Evolutionary conservation across 2,797 vertebrate species (phyloP), one percentile per base, ranked within the genome.

Genomic region (Phyllotis vaccarum): DNA sequence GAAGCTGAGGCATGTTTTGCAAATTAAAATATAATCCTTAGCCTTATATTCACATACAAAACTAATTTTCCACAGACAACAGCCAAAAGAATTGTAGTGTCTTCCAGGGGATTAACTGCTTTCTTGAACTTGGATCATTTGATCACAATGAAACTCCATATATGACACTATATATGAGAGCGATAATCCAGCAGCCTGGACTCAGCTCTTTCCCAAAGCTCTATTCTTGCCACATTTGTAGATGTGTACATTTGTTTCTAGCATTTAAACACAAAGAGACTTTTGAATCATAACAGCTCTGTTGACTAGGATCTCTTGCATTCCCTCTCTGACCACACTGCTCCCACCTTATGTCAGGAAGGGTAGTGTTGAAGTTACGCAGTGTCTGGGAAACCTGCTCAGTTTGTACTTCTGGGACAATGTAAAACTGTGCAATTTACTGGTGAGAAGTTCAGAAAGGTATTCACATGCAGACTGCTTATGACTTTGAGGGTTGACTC

Each of bases 1-100:
- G 86, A 58, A 89, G 34, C 10, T 21, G 17, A 52, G 62, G 54
- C 9, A 86, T 0, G 74, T 86, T 93, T 66, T 89, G 1, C 3
- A 92, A 89, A 72, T 78, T 52, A 90, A 89, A 90, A 87, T 89
- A 81, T n/a, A 88, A 95, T 78, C n/a, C 34, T 91, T 43, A 83
- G 40, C 3, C 40, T 5, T 62, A 46, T 1, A 49, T 34, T 89
- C 80, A 83, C 21, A 91, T 83, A 92, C 66, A 95, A 89, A 93
- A 79, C 83, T 70, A 5, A 54, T 62, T 86, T 96, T 43, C 60
- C 80, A 91, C n/a, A 91, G 37, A 10, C 6, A 52, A 46, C 0
- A 54, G 70, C 5, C 60, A 70, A 87, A 81, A 11, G 46, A 46
- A 21, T 6, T 43, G 27, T 17, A 74, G 49, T 29, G 3, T 34